phyloP scores from a whole-genome alignment of 2,113 vertebrate species.

The Falco punctatus region DNA sequence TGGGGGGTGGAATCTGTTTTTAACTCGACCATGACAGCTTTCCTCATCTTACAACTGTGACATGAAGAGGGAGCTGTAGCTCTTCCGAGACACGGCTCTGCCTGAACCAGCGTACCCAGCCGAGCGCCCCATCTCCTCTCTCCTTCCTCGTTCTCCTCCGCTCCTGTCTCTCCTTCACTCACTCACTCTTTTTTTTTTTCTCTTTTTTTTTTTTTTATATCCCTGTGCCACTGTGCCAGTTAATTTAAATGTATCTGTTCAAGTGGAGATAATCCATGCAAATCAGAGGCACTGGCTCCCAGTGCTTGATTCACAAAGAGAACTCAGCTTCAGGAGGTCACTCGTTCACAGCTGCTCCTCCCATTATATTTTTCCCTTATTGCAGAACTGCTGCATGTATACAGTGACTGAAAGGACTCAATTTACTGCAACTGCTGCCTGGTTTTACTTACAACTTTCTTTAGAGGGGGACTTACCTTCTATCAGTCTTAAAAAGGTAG shows the following conservation, averaged over 20 bases:
- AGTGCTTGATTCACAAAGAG: conserved; percentile 91
- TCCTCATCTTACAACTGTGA: conserved; percentile 81
- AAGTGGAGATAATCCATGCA: conserved; percentile 97
- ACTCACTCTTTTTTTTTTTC: neutral
- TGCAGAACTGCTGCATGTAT: conserved; percentile 80
- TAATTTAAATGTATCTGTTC: conserved; percentile 94
- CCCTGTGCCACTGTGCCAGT: conserved; percentile 84
- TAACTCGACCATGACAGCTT: conserved; percentile 51
- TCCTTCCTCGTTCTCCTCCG: conserved; percentile 44
- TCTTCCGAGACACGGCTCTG: conserved; percentile 84
- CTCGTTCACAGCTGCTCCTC: conserved; percentile 86
- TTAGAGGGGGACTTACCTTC: conserved; percentile 83
- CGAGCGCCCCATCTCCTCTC: conserved; percentile 66
- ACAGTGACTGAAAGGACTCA: conserved; percentile 85
- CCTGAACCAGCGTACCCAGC: conserved; percentile 55
- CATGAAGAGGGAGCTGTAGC: conserved; percentile 98
- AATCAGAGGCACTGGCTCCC: conserved; percentile 88
- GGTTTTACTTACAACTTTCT: conserved; percentile 80
- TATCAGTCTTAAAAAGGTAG: conserved; percentile 87
- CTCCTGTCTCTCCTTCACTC: conserved; percentile 8
- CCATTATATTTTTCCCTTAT: conserved; percentile 78
- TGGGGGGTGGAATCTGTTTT: neutral
- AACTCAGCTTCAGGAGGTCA: conserved; percentile 89
- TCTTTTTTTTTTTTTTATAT: neutral
- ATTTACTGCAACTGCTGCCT: conserved; percentile 81